Evolutionary conservation across 2,113 vertebrate genomes (phyloP).

Genomic region (Oreochromis niloticus): DNA sequence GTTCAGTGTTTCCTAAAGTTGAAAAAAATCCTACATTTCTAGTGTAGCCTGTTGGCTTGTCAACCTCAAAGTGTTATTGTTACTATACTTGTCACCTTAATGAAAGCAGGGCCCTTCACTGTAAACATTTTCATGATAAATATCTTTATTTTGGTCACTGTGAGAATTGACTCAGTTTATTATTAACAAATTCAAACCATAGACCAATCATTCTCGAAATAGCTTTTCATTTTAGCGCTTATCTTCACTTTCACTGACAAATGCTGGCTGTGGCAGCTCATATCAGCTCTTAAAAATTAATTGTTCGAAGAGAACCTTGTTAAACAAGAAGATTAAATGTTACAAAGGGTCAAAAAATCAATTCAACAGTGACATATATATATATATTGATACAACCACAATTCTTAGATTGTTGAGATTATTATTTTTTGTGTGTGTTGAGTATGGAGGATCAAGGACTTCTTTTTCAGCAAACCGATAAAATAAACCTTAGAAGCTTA

Average conservation of each 20-base stretch:
- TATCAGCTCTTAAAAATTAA: neutral
- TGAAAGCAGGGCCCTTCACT: neutral
- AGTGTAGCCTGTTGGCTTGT: neutral
- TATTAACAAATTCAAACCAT: neutral
- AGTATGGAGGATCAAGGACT: constrained; percentile 20
- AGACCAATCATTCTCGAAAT: neutral
- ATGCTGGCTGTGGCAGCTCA: neutral
- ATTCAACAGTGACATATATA: neutral
- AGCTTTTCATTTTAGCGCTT: neutral
- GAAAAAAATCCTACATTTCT: neutral
- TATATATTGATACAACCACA: neutral
- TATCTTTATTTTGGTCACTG: neutral
- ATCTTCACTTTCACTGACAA: neutral
- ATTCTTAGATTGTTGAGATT: neutral
- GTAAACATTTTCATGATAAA: neutral
- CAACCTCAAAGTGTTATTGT: neutral
- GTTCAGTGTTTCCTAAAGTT: neutral
- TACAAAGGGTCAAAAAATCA: neutral
- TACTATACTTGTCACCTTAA: neutral
- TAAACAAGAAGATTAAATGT: neutral
- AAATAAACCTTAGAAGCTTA: constrained; percentile 4
- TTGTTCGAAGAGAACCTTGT: neutral
- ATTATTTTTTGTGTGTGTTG: neutral
- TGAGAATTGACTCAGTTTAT: neutral
- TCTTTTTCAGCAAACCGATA: constrained; percentile 10